A percentile compares a stretch with the other conserved stretches of the same genome.
Conservation (phyloP, 2,888 invertebrate species). For the Itoplectis maculator region DNA sequence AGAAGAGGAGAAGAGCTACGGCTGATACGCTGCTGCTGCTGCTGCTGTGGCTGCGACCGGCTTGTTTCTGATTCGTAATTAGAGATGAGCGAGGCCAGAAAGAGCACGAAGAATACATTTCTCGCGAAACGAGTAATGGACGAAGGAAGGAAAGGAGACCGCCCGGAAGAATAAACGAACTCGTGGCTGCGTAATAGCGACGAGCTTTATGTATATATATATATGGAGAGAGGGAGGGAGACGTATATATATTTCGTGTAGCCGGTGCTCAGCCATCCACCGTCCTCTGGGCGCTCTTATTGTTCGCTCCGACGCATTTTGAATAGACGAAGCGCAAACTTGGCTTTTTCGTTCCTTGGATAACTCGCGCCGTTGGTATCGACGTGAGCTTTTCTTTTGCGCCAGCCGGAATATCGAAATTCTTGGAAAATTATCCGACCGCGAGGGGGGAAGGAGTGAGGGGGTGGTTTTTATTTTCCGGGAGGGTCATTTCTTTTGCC, state of each 20-base stretch:
- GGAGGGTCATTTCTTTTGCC: too few relatives aligned
- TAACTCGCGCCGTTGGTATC: not conserved
- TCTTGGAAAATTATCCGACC: not conserved
- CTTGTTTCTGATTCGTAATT: conserved; percentile 82
- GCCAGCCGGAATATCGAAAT: not conserved
- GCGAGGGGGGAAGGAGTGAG: not conserved
- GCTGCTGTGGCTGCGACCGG: conserved; percentile 69
- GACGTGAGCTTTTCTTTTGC: not conserved
- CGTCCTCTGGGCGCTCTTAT: not conserved
- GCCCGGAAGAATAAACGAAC: conserved; percentile 69
- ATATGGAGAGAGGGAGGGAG: too few relatives aligned
- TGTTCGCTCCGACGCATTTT: conserved; percentile 36
- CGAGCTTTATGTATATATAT: conserved; percentile 7
- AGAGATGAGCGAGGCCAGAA: conserved; percentile 79
- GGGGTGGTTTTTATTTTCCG: too few relatives aligned
- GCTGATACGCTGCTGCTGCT: not conserved
- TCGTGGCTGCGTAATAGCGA: conserved; percentile 28
- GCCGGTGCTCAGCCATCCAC: conserved; percentile 2
- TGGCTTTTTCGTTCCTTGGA: conserved; percentile 1
- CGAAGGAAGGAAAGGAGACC: conserved; percentile 72
- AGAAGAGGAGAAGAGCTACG: too few relatives aligned
- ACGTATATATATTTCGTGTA: conserved; percentile 7
- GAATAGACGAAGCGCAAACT: conserved; percentile 28
- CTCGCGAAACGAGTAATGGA: conserved; percentile 75
- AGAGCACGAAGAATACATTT: conserved; percentile 76